These are phyloP conservation scores for Cephus runcator DNA, from an alignment of 2,888 invertebrate genomes.

Conservation along the genomic window DNA sequence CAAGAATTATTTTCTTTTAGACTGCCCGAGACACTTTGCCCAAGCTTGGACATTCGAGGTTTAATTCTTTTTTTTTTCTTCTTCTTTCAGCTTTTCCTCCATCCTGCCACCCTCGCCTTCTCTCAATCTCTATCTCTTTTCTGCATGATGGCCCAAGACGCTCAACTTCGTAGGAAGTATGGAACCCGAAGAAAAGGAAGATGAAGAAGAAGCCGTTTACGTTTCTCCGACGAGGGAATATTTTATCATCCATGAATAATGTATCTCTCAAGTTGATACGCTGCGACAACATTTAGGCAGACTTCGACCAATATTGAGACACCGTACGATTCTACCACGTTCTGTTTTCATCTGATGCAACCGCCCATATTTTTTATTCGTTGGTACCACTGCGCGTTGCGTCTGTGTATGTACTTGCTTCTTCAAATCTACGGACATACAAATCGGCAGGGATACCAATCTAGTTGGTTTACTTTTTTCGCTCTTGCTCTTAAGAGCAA, in stretches of 20 bases:
- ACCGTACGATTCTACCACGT: not conserved
- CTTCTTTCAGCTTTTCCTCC: not conserved
- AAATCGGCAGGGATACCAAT: not conserved
- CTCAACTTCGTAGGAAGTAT: not conserved
- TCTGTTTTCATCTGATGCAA: not conserved
- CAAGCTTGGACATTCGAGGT: not conserved
- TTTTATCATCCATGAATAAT: constrained; percentile 47
- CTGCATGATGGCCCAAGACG: constrained; percentile 16
- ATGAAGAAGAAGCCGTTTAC: constrained; percentile 3
- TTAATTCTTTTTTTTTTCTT: not conserved
- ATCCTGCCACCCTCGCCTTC: not conserved
- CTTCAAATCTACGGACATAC: not conserved
- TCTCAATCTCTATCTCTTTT: not conserved
- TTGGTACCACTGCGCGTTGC: not conserved
- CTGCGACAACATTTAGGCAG: constrained; percentile 42
- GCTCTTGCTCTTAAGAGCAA: not conserved
- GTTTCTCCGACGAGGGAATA: constrained; percentile 31
- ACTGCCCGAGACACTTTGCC: not conserved
- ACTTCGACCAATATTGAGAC: constrained; percentile 12
- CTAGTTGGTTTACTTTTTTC: not conserved
- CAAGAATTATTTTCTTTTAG: not conserved
- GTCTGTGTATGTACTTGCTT: not conserved
- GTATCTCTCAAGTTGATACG: constrained; percentile 36
- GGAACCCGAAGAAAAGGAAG: not conserved
- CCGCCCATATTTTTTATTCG: not conserved